Conservation (phyloP, 2,113 vertebrate species). For the Rhea americana region DNA sequence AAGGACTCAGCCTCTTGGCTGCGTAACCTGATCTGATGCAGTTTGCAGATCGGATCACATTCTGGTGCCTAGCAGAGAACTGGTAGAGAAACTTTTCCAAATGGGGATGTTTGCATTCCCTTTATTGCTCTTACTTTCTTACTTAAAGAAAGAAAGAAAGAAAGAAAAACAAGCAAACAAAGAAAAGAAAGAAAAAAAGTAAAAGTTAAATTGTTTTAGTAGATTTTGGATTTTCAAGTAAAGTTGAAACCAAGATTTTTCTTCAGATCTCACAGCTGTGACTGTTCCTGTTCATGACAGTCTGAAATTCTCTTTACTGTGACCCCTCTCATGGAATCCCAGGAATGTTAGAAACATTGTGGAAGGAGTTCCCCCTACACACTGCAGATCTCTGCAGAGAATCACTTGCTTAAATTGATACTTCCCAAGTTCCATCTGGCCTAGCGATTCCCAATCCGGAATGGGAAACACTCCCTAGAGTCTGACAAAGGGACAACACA, state of each 20-base stretch:
- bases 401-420: not conserved
- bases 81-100: not conserved
- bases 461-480: accelerated
- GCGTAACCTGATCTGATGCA: not conserved
- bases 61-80: not conserved
- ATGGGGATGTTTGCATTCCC: not conserved
- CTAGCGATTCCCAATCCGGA: not conserved
- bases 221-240: not conserved
- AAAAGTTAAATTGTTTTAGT: not conserved
- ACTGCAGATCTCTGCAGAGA: not conserved
- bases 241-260: not conserved
- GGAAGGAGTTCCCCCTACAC: not conserved
- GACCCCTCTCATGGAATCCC: conserved; percentile 20
- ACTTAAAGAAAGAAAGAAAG: too few species aligned
- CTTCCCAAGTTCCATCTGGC: not conserved
- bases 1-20: not conserved
- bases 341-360: conserved; percentile 14
- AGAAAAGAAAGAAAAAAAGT: too few species aligned
- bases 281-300: not conserved
- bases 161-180: too few species aligned
- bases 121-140: not conserved
- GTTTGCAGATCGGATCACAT: not conserved
- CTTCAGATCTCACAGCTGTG: not conserved
- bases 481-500: accelerated
- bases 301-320: not conserved